Evolutionary conservation across 2,113 vertebrate species (phyloP).

Genomic region (Indri indri): DNA sequence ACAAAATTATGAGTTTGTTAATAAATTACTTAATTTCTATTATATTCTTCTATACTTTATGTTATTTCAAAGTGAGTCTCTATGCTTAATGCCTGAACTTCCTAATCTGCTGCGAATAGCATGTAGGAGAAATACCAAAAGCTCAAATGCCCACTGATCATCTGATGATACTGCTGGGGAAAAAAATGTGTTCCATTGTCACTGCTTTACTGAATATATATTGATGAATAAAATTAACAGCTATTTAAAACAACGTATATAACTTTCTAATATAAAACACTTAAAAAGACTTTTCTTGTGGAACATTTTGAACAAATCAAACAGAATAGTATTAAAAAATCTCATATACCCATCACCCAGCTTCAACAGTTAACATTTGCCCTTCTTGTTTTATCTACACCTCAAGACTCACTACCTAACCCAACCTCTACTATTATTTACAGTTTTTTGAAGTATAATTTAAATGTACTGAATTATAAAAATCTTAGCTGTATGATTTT

Average conservation of each 20-base stretch:
- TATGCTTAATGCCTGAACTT: slow-evolving; percentile 11
- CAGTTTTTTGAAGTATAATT: background rate
- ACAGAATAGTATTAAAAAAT: background rate
- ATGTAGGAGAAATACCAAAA: slow-evolving; percentile 24
- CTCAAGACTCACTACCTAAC: background rate
- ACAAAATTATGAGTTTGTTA: slow-evolving; percentile 11
- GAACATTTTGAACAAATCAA: slow-evolving; percentile 44
- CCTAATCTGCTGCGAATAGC: slow-evolving; percentile 2
- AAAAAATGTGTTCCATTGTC: background rate
- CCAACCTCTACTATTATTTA: background rate
- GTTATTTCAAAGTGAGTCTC: slow-evolving; percentile 23
- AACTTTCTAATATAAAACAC: slow-evolving; percentile 25
- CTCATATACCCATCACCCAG: background rate
- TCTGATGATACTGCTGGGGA: background rate
- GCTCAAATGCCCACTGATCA: background rate
- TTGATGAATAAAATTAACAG: background rate
- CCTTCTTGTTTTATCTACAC: background rate
- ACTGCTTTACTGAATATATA: slow-evolving; percentile 21
- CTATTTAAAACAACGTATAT: slow-evolving; percentile 29
- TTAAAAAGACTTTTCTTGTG: background rate
- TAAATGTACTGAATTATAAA: background rate
- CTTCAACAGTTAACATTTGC: background rate
- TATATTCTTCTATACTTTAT: background rate
- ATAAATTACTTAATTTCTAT: slow-evolving; percentile 29
- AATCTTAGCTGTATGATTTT: background rate